phyloP scores from a whole-genome alignment of 2,113 vertebrate genomes.

The Raja brachyura region DNA sequence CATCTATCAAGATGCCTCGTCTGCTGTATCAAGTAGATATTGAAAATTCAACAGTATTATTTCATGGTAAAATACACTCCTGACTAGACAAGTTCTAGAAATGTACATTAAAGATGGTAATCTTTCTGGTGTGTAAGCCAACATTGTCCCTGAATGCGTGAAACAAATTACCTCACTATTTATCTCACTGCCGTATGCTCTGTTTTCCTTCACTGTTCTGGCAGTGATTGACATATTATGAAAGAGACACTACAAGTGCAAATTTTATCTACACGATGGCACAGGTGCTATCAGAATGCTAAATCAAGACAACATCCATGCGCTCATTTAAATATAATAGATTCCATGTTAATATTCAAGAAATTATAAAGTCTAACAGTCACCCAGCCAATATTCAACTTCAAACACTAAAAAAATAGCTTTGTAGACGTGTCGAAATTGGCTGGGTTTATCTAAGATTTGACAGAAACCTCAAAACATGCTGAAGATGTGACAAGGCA shows the following conservation, averaged over 20 bases:
- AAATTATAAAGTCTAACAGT: background rate
- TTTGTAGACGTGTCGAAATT: background rate
- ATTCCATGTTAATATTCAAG: background rate
- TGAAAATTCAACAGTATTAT: background rate
- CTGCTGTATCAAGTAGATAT: background rate
- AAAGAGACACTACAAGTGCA: background rate
- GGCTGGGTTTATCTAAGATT: background rate
- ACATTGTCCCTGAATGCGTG: background rate
- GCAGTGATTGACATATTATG: background rate
- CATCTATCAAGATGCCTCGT: background rate
- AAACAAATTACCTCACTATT: background rate
- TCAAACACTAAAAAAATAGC: background rate
- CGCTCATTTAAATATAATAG: background rate
- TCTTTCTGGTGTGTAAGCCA: background rate
- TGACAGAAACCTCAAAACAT: background rate
- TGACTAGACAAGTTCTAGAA: too few relatives aligned
- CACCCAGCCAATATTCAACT: background rate
- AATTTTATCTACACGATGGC: background rate
- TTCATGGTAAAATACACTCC: too few relatives aligned
- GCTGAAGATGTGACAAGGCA: background rate
- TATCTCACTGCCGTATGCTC: background rate
- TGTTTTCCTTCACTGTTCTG: background rate
- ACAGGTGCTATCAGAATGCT: background rate
- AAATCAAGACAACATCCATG: background rate
- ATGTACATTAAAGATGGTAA: too few relatives aligned